These are phyloP conservation scores for Hydra vulgaris DNA, from an alignment of 30 jellyfish, hydroid and myxozoan genomes.

Conservation along the genomic window DNA sequence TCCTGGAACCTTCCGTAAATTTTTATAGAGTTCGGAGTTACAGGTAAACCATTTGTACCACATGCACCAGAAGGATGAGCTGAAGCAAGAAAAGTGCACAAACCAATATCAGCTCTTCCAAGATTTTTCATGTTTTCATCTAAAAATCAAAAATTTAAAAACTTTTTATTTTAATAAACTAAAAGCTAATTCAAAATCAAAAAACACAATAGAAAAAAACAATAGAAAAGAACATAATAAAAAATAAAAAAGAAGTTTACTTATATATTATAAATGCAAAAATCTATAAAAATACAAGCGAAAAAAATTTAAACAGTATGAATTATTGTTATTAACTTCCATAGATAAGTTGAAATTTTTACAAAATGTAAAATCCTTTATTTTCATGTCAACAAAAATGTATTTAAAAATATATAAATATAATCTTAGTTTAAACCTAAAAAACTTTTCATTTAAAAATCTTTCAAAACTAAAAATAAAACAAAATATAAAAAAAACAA, in stretches of 20 bases:
- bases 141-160: neutral
- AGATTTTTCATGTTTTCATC: conserved; percentile 2
- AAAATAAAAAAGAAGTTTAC: too few relatives aligned
- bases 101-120: conserved; percentile 57
- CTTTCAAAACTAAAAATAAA: too few relatives aligned
- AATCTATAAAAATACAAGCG: neutral
- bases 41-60: conserved; percentile 91
- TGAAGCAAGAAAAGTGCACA: conserved; percentile 74
- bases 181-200: neutral
- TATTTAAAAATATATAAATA: too few relatives aligned
- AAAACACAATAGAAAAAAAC: neutral
- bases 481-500: too few relatives aligned
- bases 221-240: too few relatives aligned
- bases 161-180: neutral
- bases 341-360: too few relatives aligned
- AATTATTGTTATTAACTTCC: too few relatives aligned
- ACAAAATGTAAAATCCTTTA: too few relatives aligned
- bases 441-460: too few relatives aligned
- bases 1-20: conserved; percentile 73
- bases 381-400: too few relatives aligned
- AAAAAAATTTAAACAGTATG: too few relatives aligned
- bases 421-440: too few relatives aligned
- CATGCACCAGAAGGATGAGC: conserved; percentile 95
- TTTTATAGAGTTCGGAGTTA: conserved; percentile 89
- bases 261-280: neutral